Conservation (phyloP, 2,113 vertebrate genomes). For the Podilymbus podiceps region DNA sequence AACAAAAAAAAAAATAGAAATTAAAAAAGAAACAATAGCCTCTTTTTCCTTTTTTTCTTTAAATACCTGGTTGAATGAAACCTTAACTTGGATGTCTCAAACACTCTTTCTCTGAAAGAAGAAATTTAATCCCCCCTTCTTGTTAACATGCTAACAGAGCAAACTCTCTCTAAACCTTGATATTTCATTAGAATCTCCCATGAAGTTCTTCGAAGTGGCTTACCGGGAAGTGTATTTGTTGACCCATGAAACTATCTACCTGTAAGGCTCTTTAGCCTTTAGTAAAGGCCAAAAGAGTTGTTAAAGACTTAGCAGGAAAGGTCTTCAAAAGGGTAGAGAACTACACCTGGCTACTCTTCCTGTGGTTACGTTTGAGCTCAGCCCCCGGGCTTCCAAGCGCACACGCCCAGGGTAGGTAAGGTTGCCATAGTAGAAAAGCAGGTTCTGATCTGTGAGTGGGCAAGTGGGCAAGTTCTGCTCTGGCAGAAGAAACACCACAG, state of each 20-base stretch:
- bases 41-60: neutral
- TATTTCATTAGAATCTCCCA: neutral
- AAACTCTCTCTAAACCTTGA: neutral
- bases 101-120: neutral
- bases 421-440: rapidly evolving
- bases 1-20: neutral
- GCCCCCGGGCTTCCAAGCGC: neutral
- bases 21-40: neutral
- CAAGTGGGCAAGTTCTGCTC: neutral
- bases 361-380: neutral
- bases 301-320: neutral
- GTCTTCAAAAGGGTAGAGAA: neutral
- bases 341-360: neutral
- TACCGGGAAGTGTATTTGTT: neutral
- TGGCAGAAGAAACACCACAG: neutral
- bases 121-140: neutral
- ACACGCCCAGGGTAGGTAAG: rapidly evolving
- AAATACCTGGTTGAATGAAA: neutral
- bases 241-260: neutral
- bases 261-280: neutral
- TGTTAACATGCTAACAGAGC: neutral
- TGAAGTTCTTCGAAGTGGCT: neutral
- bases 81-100: neutral
- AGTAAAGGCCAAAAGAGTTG: neutral
- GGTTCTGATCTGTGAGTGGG: neutral